Evolutionary conservation across 2,888 invertebrate genomes (phyloP), one percentile per base, ranked within the genome.

Genomic region (Cremastinae sp.): DNA sequence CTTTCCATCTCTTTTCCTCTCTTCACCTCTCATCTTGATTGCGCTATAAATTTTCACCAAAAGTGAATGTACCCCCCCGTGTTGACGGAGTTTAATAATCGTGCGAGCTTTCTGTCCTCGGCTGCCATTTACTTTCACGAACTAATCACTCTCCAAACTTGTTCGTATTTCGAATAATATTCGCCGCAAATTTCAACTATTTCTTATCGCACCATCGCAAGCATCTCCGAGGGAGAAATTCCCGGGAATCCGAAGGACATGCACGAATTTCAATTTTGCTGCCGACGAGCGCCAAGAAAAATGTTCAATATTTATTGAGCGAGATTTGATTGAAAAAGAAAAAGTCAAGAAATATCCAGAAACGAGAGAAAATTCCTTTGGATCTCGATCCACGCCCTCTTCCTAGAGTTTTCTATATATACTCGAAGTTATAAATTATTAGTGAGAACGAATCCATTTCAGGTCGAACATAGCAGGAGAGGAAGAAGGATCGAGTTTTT

Each of bases 71-170:
- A 12, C 41, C 2, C 41, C 28, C 2, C 28, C 2, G 5, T 53
- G 28, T 64, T 41, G 14, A 22, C 41, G 3, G 41, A 64, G 51
- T 20, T 64, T 35, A 16, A 62, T 47, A 49, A 35, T 18, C 18
- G 37, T 7, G 9, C 49, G n/a, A 20, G 9, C 12, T 45, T 12
- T 12, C 12, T 28, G 28, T 28, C 5, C 28, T 28, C 28, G 8
- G 37, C 43, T 22, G 58, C 9, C 41, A 8, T 59, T 43, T 8
- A 43, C 20, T 9, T 22, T 28, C 28, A 5, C 28, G 5, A 28
- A 28, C 28, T 28, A 28, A 28, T 28, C 28, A 28, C 28, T 28
- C 28, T 28, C 28, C 28, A 28, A 5, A 28, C 28, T 5, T 5
- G 2, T 5, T 2, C 28, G 28, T 28, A 28, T 28, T 28, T 28